phyloP scores from a whole-genome alignment of 2,113 vertebrate genomes.

The Prionailurus viverrinus region DNA sequence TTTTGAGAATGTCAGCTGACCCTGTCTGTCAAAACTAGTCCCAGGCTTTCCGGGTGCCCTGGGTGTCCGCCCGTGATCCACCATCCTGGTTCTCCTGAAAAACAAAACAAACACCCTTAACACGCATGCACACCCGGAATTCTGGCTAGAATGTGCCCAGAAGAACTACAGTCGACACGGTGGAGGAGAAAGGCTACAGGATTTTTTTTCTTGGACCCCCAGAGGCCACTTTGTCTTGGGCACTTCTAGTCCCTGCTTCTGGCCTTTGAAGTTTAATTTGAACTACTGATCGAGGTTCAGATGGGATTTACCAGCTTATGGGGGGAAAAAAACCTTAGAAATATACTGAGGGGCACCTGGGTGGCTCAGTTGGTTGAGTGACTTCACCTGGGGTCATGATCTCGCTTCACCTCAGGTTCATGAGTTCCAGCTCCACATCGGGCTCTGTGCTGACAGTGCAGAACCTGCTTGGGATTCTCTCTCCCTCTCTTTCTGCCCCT shows the following conservation, averaged over 20 bases:
- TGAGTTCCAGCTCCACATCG: too few relatives aligned
- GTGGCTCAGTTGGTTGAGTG: too few relatives aligned
- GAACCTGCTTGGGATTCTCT: too few relatives aligned
- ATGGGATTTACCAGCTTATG: not conserved
- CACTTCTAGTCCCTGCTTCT: not conserved
- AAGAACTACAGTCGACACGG: not conserved
- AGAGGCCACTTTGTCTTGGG: not conserved
- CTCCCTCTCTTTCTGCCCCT: too few relatives aligned
- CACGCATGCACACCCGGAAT: not conserved
- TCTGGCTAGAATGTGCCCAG: not conserved
- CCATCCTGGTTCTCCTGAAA: not conserved
- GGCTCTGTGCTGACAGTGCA: too few relatives aligned
- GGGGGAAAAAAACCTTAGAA: accelerated
- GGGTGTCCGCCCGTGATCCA: not conserved
- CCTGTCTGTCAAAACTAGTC: not conserved
- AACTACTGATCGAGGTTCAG: not conserved
- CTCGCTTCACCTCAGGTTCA: too few relatives aligned
- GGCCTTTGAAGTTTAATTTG: not conserved
- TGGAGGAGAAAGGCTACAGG: not conserved
- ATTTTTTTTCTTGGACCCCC: not conserved
- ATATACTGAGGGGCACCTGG: not conserved
- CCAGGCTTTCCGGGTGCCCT: not conserved
- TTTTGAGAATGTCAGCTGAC: not conserved
- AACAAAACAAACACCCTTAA: not conserved
- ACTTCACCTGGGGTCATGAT: too few relatives aligned